phyloP scores from a whole-genome alignment of 2,113 vertebrate species.

The Turnix velox region DNA sequence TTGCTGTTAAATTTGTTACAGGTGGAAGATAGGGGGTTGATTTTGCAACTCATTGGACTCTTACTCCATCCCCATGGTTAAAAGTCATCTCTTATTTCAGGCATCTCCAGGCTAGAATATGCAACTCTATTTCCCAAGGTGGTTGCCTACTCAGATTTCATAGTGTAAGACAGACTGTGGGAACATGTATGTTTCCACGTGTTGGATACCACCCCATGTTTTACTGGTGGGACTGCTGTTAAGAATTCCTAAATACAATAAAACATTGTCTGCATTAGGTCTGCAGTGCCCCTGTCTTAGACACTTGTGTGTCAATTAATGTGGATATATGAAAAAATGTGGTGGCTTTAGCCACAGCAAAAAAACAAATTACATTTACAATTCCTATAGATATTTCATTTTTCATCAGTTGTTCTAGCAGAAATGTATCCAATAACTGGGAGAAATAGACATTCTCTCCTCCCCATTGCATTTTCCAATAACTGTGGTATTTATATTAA shows the following conservation, averaged over 20 bases:
- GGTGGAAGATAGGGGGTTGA: not conserved
- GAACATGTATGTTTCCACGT: not conserved
- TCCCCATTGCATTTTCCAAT: not conserved
- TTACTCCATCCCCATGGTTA: not conserved
- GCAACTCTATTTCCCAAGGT: not conserved
- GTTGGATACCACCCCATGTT: not conserved
- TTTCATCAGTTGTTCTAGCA: not conserved
- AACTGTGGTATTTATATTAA: not conserved
- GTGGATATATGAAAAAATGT: not conserved
- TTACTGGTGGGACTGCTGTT: not conserved
- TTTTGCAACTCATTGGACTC: not conserved
- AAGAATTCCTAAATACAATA: not conserved
- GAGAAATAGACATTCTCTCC: not conserved
- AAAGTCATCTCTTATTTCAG: not conserved
- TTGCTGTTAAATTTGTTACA: fast-evolving
- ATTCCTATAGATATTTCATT: slow-evolving; percentile 6
- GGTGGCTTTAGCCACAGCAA: not conserved
- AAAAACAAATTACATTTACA: not conserved
- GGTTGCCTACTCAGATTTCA: not conserved
- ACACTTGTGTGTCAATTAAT: not conserved
- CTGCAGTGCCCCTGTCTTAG: not conserved
- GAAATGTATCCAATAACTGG: not conserved
- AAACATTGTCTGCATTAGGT: not conserved
- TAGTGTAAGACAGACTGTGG: not conserved
- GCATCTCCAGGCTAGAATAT: not conserved